Base-by-base conservation (phyloP, 2,888 invertebrate species). In the Parnassius orleans region DNA sequence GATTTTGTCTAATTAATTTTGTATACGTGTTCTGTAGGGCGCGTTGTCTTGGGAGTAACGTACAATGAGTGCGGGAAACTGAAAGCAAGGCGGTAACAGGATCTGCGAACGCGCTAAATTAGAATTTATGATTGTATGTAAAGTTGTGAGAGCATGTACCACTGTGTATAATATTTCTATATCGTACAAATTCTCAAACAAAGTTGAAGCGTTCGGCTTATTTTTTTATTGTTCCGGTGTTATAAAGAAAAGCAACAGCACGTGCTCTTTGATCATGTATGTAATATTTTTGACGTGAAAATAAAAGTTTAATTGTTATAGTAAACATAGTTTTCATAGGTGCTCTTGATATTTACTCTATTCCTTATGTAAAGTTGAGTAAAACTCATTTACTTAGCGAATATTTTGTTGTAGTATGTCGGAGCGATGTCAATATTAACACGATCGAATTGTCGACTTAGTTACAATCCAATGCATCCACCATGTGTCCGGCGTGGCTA, bases 1-100 rank as follows among this genome's bases (percentile, higher is more conserved):
- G 87, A 87, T 87, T 89, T 90, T 83, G 86, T 86, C 87, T 91
- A 91, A 91, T 91, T 91, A 91, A 91, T 91, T 90, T 91, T 86
- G 86, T 88, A 86, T 88, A 86, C 87, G 79, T 80, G 83, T 83
- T 81, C 74, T 80, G 78, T 79, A 79, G 87, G 87, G 87, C 80
- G 80, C 84, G 79, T 84, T 83, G 90, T 88, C 90, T 90, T 85
- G 91, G 88, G 90, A 88, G 85, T 80, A 82, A 83, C 86, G 83
- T 76, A 90, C 90, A 90, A 87, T 86, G 85, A 86, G 82, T 81
- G 78, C 81, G 83, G 82, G 83, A 85, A 84, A 86, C 88, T 84
- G 83, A 84, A 86, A 76, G 84, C 76, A 76, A 44, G 84, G 80
- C 79, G 78, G 89, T 83, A 90, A 90, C 88, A 81, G 81, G 91